Conservation (phyloP, 2,797 vertebrate genomes). For the Artibeus jamaicensis region DNA sequence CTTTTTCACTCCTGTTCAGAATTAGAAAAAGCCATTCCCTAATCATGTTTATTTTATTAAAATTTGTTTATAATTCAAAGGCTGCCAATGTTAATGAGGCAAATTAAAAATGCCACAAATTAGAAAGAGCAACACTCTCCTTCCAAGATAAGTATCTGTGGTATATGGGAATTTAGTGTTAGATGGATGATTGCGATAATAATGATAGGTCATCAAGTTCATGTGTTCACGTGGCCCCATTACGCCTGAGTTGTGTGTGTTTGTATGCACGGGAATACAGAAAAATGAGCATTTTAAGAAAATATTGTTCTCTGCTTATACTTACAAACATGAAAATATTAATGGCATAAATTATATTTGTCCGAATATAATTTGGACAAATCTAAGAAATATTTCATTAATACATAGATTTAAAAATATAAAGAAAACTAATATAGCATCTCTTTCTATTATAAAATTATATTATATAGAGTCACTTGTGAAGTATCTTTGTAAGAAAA, state of each 20-base stretch:
- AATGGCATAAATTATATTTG: background rate
- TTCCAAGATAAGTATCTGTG: background rate
- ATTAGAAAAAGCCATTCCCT: slow-evolving; percentile 26
- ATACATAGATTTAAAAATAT: background rate
- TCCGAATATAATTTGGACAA: background rate
- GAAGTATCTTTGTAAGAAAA: background rate
- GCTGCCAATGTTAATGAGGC: slow-evolving; percentile 58
- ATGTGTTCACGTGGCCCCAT: background rate
- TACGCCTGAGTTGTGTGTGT: background rate
- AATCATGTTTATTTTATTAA: slow-evolving; percentile 60
- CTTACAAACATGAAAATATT: background rate
- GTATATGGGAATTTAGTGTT: slow-evolving; percentile 6
- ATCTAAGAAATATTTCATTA: background rate
- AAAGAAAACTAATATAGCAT: background rate
- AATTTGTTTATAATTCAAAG: slow-evolving; percentile 54
- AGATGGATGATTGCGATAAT: background rate
- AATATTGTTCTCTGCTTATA: background rate
- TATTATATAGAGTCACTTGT: background rate
- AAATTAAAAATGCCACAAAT: slow-evolving; percentile 53
- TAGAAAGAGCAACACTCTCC: background rate
- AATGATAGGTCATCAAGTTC: slow-evolving; percentile 36
- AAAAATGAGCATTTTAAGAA: background rate
- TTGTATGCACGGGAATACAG: background rate
- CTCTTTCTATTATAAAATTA: background rate
- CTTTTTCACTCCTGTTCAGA: slow-evolving; percentile 29